Evolutionary conservation across 2,113 vertebrate genomes (phyloP), one percentile per base, ranked within the genome.

Genomic region (Cephalophus harveyi): DNA sequence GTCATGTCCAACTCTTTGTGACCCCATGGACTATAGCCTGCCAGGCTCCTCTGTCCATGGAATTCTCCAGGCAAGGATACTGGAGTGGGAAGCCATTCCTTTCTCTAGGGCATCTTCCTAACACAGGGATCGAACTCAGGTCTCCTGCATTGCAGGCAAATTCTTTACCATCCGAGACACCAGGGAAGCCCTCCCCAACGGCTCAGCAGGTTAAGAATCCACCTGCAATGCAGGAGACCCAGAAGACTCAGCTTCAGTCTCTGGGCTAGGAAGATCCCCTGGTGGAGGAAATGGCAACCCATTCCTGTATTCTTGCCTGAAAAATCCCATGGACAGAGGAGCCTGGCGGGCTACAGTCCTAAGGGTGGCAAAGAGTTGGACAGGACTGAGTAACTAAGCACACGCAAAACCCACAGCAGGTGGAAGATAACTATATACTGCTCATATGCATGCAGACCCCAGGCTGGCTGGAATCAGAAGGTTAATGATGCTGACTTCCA

Each of bases 181-280:
- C n/a, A 71, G 67, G 67, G n/a, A 71, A 71, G n/a, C 71, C 12
- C 28, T 76, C 71, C 36, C 5, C 2, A 0, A 25, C 0, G 3
- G 11, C 7, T 74, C 36, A 74, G 71, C 71, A 74, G 71, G 71
- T 74, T 14, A 74, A 74, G 36, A 43, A 74, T 74, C 36, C 6
- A 25, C 71, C 21, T 76, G 23, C 36, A 27, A 27, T 76, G 71
- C 71, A 76, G 40, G 71, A 76, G 71, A 76, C 23, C 21, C 71
- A 43, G 36, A 43, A 76, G 36, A 43, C 36, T 43, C 6, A 1
- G 71, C 36, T 76, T 76, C 12, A 13, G 2, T 76, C 36, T 40
- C 23, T 76, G 36, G 11, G 36, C 36, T 43, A 40, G 12, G 36
- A 43, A 43, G 23, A 76, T 76, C 23, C 71, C 23, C 36, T 43